A percentile compares a stretch with the other conserved stretches of the same genome.
Conservation (phyloP, 2,797 vertebrate species). For the Chaetodon trifasciatus region DNA sequence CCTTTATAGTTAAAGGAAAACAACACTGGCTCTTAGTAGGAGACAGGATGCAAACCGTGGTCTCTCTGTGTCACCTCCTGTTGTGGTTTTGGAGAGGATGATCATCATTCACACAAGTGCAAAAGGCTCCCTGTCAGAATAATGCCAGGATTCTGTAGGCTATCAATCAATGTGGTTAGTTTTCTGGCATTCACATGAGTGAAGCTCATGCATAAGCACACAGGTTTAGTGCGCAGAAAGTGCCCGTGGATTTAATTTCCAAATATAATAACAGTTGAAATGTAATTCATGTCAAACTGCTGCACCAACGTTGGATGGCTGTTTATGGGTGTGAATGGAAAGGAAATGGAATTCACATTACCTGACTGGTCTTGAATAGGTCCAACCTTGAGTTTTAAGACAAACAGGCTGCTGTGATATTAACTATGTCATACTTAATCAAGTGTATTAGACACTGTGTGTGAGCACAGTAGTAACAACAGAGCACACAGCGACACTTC, state of each 20-base stretch:
- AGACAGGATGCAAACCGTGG: not conserved
- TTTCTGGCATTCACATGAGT: not conserved
- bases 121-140: not conserved
- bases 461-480: not conserved
- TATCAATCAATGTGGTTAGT: conserved; percentile 8
- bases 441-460: conserved; percentile 1
- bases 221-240: not conserved
- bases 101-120: not conserved
- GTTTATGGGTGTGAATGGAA: not conserved
- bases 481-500: conserved; percentile 8
- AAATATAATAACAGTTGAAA: not conserved
- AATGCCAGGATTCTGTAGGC: conserved; percentile 4
- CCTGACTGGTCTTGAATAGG: not conserved
- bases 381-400: not conserved
- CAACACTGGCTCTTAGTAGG: not conserved
- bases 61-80: not conserved
- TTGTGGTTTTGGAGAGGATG: not conserved
- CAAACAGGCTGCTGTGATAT: not conserved
- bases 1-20: not conserved
- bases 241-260: not conserved
- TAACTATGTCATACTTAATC: conserved; percentile 9
- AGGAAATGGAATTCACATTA: not conserved
- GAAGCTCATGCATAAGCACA: not conserved
- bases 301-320: not conserved
- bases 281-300: not conserved